Percentiles rank a stretch among this genome's conserved stretches.
Evolutionary conservation across 2,888 invertebrate species (phyloP).

Genomic region (Pharmacophagus antenor): DNA sequence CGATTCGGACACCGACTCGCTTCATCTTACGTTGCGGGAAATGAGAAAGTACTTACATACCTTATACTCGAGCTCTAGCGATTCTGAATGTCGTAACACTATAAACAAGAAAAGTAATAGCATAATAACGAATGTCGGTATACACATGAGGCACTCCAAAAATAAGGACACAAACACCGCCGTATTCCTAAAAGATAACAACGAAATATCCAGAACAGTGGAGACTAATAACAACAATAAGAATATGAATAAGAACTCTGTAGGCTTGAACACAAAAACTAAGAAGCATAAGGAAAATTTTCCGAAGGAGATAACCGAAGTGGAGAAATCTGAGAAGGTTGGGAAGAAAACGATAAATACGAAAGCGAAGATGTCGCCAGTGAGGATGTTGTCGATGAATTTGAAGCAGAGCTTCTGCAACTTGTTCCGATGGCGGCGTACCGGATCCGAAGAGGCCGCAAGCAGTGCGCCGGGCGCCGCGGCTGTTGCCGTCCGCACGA

Average conservation of each 20-base stretch:
- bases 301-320: constrained; percentile 54
- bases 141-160: constrained; percentile 55
- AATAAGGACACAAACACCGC: constrained; percentile 56
- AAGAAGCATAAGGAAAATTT: constrained; percentile 78
- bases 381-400: constrained; percentile 85
- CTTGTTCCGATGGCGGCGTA: constrained; percentile 86
- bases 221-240: constrained; percentile 75
- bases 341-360: constrained; percentile 50
- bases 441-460: constrained; percentile 47
- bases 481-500: constrained; percentile 51
- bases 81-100: constrained; percentile 79
- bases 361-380: constrained; percentile 84
- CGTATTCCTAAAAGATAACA: constrained; percentile 60
- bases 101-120: constrained; percentile 72
- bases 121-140: constrained; percentile 67
- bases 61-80: constrained; percentile 88
- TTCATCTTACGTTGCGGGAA: constrained; percentile 92
- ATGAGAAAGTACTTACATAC: constrained; percentile 91
- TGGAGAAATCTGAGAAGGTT: constrained; percentile 70
- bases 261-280: constrained; percentile 82
- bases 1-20: constrained; percentile 83
- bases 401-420: constrained; percentile 92
- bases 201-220: constrained; percentile 51
- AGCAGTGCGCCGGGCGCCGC: constrained; percentile 46
- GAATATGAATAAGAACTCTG: constrained; percentile 77